These are phyloP conservation scores for Steinernema feltiae DNA, from an alignment of 1,140 invertebrate genomes.

Conservation along the genomic window DNA sequence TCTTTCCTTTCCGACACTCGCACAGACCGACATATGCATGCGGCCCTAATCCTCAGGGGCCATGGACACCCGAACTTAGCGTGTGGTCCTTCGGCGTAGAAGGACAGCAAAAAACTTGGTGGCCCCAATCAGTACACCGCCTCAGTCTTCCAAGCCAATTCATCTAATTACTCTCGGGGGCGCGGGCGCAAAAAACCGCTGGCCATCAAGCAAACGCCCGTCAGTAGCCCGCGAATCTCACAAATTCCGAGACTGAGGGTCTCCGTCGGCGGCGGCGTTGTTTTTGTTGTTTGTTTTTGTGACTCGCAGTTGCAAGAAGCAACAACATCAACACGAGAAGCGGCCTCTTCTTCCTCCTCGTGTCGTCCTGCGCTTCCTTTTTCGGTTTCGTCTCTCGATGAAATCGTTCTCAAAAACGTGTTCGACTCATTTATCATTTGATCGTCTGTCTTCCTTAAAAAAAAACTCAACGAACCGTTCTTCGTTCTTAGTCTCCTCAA, in stretches of 20 bases:
- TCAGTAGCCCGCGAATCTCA: neutral
- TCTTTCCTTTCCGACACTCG: neutral
- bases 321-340: neutral
- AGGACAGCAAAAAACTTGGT: constrained; percentile 15
- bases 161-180: constrained; percentile 15
- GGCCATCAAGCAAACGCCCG: constrained; percentile 5
- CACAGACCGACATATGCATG: neutral
- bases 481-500: neutral
- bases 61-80: constrained; percentile 8
- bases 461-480: neutral
- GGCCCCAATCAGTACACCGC: constrained; percentile 13
- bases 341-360: neutral
- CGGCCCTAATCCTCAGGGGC: constrained; percentile 13
- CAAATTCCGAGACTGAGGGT: neutral
- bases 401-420: neutral
- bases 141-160: constrained; percentile 14
- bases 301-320: neutral
- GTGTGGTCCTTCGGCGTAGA: constrained; percentile 9
- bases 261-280: neutral
- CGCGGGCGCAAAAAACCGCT: neutral
- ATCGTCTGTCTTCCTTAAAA: neutral
- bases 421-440: constrained; percentile 7
- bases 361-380: neutral
- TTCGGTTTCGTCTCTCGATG: neutral
- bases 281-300: neutral